Evolutionary conservation across 2,888 invertebrate species (phyloP).

Genomic region (Nipponacmea schrenckii): DNA sequence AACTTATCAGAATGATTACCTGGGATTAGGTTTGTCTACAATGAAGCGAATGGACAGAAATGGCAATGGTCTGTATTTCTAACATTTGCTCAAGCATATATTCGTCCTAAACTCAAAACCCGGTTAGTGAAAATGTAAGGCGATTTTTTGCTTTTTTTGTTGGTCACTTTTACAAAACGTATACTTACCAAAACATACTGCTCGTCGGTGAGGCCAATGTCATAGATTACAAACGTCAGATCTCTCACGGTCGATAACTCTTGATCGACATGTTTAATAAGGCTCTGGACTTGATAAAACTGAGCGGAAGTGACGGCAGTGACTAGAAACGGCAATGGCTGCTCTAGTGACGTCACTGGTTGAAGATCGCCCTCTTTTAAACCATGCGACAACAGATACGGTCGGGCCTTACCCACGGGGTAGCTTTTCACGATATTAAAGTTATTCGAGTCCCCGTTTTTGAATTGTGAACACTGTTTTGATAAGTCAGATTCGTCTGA

Average conservation of each 20-base stretch:
- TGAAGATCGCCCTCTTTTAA: conserved; percentile 35
- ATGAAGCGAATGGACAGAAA: neutral
- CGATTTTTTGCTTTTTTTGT: too few relatives aligned
- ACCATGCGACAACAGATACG: conserved; percentile 45
- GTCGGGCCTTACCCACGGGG: conserved; percentile 44
- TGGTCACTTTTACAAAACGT: neutral
- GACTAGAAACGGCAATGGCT: conserved; percentile 46
- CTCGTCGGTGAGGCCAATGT: conserved; percentile 43
- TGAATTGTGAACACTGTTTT: conserved; percentile 18
- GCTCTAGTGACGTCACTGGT: conserved; percentile 39
- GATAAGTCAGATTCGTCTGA: conserved; percentile 22
- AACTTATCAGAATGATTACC: neutral
- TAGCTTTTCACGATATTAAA: conserved; percentile 38
- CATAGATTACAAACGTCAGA: conserved; percentile 48
- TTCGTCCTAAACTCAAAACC: too few relatives aligned
- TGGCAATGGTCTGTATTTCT: neutral
- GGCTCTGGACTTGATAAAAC: conserved; percentile 48
- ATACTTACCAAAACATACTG: conserved; percentile 47
- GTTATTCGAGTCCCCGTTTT: conserved; percentile 27
- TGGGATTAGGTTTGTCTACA: neutral
- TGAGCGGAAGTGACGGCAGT: conserved; percentile 47
- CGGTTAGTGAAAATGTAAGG: too few relatives aligned
- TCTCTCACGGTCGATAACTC: conserved; percentile 34
- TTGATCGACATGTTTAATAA: conserved; percentile 43
- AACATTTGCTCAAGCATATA: neutral